A percentile compares a stretch with the other conserved stretches of the same genome.
These are phyloP conservation scores for Drosophila repleta DNA, from an alignment of 1,140 invertebrate genomes.

Conservation along the genomic window DNA sequence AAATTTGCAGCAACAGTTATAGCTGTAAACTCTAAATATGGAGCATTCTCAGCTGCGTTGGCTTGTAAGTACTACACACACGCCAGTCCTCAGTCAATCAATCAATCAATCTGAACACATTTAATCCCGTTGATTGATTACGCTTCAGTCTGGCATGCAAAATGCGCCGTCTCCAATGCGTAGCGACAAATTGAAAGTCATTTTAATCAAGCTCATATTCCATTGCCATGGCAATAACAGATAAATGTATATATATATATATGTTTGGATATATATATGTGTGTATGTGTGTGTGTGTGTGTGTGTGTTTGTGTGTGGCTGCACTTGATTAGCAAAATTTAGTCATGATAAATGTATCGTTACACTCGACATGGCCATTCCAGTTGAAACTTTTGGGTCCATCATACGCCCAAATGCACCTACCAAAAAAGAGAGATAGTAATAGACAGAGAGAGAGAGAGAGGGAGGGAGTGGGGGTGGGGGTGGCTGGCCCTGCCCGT, in stretches of 20 bases:
- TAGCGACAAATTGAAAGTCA: constrained; percentile 27
- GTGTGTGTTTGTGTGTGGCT: constrained; percentile 9
- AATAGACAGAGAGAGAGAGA: not conserved
- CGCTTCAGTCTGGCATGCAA: constrained; percentile 12
- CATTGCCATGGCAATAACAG: not conserved
- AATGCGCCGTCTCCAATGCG: constrained; percentile 7
- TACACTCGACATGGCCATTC: constrained; percentile 20
- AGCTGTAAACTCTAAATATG: too few species aligned
- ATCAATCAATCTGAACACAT: not conserved
- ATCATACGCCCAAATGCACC: constrained; percentile 41
- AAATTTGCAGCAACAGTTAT: too few species aligned
- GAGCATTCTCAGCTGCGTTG: too few species aligned
- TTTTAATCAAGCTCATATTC: constrained; percentile 14
- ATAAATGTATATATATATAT: too few species aligned
- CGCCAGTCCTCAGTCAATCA: not conserved
- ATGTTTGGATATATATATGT: too few species aligned
- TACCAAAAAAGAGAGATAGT: not conserved
- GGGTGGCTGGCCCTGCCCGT: too few species aligned
- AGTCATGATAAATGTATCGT: constrained; percentile 61
- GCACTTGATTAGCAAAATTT: constrained; percentile 69
- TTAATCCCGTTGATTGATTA: constrained; percentile 29
- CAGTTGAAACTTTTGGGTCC: constrained; percentile 27
- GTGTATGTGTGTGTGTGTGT: not conserved
- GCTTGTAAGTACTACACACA: too few species aligned
- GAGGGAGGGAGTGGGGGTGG: constrained; percentile 1